A percentile compares a stretch with the other conserved stretches of the same genome.
Evolutionary conservation across 2,888 invertebrate genomes (phyloP).

Genomic region (Diaprepes abbreviatus): DNA sequence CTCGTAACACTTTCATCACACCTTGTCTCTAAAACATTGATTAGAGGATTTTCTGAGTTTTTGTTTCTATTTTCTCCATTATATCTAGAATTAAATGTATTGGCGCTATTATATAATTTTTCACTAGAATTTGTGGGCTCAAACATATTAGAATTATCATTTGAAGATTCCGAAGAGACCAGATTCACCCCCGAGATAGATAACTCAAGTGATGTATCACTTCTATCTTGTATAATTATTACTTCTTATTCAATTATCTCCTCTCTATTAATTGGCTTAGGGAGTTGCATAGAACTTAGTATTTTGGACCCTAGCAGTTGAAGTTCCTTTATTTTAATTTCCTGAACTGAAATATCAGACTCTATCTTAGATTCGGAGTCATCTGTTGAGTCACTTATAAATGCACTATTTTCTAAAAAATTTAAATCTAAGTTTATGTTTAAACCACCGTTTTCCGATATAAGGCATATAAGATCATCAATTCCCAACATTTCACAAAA

Average conservation of each 20-base stretch:
- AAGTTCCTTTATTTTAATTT: slow-evolving; percentile 27
- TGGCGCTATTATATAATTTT: too few relatives aligned
- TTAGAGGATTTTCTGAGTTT: too few relatives aligned
- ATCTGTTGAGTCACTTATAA: slow-evolving; percentile 37
- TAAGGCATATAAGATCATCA: slow-evolving; percentile 79
- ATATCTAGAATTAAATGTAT: too few relatives aligned
- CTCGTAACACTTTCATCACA: background rate
- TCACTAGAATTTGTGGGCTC: background rate
- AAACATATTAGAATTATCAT: background rate
- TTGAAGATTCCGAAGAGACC: too few relatives aligned
- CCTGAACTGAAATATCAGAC: slow-evolving; percentile 42
- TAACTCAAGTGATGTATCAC: background rate
- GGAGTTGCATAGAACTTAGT: slow-evolving; percentile 29
- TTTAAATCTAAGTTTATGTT: slow-evolving; percentile 52
- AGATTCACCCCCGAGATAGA: background rate
- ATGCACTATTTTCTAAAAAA: slow-evolving; percentile 45
- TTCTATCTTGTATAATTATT: slow-evolving; percentile 14
- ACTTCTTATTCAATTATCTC: slow-evolving; percentile 5
- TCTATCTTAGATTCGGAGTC: slow-evolving; percentile 29
- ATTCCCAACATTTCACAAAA: slow-evolving; percentile 80
- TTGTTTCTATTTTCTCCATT: too few relatives aligned
- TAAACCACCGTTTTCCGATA: slow-evolving; percentile 50
- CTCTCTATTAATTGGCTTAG: slow-evolving; percentile 21
- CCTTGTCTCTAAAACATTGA: background rate
- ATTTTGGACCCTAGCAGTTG: slow-evolving; percentile 57